A percentile compares a stretch with the other conserved stretches of the same genome.
phyloP scores from a whole-genome alignment of 2,113 vertebrate species.

The Nestor notabilis region DNA sequence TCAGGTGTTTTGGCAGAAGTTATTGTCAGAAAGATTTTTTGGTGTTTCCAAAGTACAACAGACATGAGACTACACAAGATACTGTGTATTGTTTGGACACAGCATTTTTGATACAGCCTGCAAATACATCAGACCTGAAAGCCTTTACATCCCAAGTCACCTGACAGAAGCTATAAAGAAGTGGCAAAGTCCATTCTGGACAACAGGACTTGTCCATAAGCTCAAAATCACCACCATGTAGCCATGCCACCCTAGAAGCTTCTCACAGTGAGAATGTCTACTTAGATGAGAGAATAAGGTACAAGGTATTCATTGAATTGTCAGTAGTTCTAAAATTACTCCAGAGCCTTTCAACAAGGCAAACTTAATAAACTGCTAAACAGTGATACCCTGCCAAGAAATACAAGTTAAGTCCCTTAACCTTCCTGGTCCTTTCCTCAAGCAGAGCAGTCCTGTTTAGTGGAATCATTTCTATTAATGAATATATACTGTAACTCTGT shows the following conservation, averaged over 20 bases:
- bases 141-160: not conserved
- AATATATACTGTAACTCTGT: not conserved
- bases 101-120: not conserved
- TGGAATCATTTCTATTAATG: not conserved
- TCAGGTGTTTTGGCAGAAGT: not conserved
- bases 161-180: not conserved
- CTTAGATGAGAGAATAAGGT: not conserved
- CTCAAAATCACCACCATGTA: not conserved
- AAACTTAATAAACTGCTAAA: not conserved
- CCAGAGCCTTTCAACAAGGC: not conserved
- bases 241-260: not conserved
- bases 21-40: not conserved
- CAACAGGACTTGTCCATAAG: not conserved
- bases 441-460: not conserved
- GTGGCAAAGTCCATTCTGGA: not conserved
- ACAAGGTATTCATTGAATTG: not conserved
- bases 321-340: not conserved
- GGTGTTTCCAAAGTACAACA: not conserved
- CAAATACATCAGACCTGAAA: not conserved
- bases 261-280: not conserved
- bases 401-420: not conserved
- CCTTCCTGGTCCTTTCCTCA: not conserved
- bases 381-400: not conserved
- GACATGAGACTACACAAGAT: not conserved
- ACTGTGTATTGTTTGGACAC: too few species aligned